Conservation (phyloP, 2,888 invertebrate species). For the Hyposoter dolosus region DNA sequence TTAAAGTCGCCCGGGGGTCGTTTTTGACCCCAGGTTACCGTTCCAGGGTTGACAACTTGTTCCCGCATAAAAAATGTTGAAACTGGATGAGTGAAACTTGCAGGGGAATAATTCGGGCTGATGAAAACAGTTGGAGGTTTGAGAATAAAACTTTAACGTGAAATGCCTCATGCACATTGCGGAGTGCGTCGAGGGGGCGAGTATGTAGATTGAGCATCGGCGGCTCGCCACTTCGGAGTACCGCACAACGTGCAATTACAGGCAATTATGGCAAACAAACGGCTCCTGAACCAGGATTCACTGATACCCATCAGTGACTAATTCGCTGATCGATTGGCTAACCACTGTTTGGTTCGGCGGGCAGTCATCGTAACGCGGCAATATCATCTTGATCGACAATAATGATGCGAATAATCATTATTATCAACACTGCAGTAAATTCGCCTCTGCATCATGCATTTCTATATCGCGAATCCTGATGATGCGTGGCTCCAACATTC, state of each 20-base stretch:
- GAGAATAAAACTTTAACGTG: neutral
- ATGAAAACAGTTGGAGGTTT: neutral
- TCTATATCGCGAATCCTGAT: conserved; percentile 35
- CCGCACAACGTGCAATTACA: conserved; percentile 60
- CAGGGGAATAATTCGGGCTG: neutral
- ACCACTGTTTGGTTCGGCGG: conserved; percentile 52
- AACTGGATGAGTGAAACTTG: neutral
- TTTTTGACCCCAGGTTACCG: too few species aligned
- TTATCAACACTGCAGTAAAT: conserved; percentile 49
- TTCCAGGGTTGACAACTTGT: too few species aligned
- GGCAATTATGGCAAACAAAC: conserved; percentile 68
- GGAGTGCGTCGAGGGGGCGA: neutral
- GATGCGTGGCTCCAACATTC: conserved; percentile 20
- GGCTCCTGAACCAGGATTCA: conserved; percentile 45
- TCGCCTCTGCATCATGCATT: conserved; percentile 13
- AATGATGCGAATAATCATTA: conserved; percentile 63
- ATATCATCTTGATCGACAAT: conserved; percentile 64
- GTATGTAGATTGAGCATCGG: conserved; percentile 44
- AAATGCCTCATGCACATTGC: neutral
- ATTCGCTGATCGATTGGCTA: conserved; percentile 69
- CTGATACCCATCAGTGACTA: conserved; percentile 66
- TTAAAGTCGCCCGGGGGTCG: too few species aligned
- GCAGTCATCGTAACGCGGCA: conserved; percentile 56
- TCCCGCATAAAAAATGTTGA: neutral
- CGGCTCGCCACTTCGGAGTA: conserved; percentile 45